Evolutionary conservation across 1,140 invertebrate species (phyloP).

Genomic region (Drosophila lini): DNA sequence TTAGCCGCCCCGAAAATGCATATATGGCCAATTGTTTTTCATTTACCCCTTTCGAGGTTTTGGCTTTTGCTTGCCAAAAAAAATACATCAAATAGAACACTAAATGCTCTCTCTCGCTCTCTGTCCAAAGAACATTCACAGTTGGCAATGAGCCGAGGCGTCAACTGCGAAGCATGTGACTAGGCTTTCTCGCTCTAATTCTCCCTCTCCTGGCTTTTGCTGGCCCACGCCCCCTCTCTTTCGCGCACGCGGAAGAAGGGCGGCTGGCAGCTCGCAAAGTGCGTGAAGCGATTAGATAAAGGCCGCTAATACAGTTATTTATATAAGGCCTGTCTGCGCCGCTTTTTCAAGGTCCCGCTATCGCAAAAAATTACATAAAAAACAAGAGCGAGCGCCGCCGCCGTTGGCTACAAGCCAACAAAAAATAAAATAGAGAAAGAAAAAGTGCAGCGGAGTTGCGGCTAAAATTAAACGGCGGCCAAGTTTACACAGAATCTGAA

Average conservation of each 20-base stretch:
- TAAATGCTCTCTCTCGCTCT: neutral
- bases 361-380: conserved; percentile 73
- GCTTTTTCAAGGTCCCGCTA: conserved; percentile 67
- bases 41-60: conserved; percentile 81
- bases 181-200: conserved; percentile 45
- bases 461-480: conserved; percentile 23
- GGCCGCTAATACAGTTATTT: conserved; percentile 53
- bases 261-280: conserved; percentile 40
- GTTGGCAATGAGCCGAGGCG: conserved; percentile 64
- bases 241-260: conserved; percentile 20
- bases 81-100: conserved; percentile 6
- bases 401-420: conserved; percentile 11
- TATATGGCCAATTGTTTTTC: conserved; percentile 73
- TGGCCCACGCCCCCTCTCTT: conserved; percentile 18
- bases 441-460: conserved; percentile 40
- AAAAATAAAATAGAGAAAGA: conserved; percentile 1
- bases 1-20: conserved; percentile 21
- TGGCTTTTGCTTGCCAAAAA: conserved; percentile 61
- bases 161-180: conserved; percentile 69
- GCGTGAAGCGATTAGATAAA: conserved; percentile 75
- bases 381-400: conserved; percentile 6
- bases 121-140: conserved; percentile 45
- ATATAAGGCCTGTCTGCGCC: conserved; percentile 61
- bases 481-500: conserved; percentile 31
- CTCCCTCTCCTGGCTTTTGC: neutral